Base-by-base conservation (phyloP, 2,888 invertebrate genomes). In the Chrysotoxum bicinctum region DNA sequence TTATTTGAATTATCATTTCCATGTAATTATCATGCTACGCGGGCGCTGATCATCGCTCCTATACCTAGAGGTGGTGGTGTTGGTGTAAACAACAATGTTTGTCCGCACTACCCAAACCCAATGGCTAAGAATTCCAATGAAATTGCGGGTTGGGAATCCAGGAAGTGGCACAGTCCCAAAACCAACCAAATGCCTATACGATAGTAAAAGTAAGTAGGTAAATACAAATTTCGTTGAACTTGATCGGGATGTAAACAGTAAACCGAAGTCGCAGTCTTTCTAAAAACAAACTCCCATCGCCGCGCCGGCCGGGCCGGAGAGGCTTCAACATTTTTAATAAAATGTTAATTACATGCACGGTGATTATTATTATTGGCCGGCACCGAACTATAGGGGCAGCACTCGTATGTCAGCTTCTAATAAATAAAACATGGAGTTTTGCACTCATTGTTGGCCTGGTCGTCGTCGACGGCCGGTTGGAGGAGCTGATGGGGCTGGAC, bases 301-400 rank as follows among this genome's bases (percentile, higher is more conserved):
- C n/a, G n/a, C n/a, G n/a, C n/a, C n/a, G n/a, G n/a, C n/a, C n/a
- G n/a, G n/a, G n/a, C n/a, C n/a, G 23, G 62, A 82, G 73, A 70
- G 58, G 66, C 32, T 50, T 43, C 50, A 62, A 40, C 75, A 70
- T 77, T 77, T 64, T 64, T 64, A 64, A 64, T 64, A 86, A 87
- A 85, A 88, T 88, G 87, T 90, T 90, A 90, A 90, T 90, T 89
- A 89, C 89, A 91, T 91, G 91, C 91, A 91, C 90, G 90, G 88
- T 89, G 90, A 62, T 66, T 66, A 64, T 66, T 66, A 88, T 89
- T 89, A 89, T 89, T 89, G 88, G 88, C 80, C 76, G 72, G 88
- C 88, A 81, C 80, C 19, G 16, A 45, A 50, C 66, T 50, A 26
- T 26, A 87, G 84, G 76, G 84, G 85, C 82, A 80, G 87, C 88